phyloP scores from a whole-genome alignment of 2,797 vertebrate genomes.

The Australoheros facetus region DNA sequence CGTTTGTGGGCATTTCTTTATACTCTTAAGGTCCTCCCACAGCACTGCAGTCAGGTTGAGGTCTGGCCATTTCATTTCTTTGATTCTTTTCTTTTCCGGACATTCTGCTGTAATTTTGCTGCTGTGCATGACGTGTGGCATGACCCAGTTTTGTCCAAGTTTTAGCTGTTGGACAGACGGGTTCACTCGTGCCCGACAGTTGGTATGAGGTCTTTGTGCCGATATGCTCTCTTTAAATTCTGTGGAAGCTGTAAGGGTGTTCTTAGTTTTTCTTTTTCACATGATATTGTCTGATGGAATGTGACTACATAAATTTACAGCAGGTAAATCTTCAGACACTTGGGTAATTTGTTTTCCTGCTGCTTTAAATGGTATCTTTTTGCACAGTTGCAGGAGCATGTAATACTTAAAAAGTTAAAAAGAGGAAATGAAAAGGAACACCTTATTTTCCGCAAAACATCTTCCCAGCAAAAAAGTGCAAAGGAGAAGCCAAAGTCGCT shows the following conservation, averaged over 20 bases:
- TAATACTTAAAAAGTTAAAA: neutral
- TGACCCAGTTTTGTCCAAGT: neutral
- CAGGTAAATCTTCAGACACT: too few species aligned
- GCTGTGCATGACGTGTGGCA: neutral
- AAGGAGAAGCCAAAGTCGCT: neutral
- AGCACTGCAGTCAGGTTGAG: neutral
- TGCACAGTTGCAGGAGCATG: too few species aligned
- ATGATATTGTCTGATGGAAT: neutral
- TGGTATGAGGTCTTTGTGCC: neutral
- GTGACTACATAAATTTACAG: neutral
- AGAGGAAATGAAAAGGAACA: constrained; percentile 17
- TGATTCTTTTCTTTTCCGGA: neutral
- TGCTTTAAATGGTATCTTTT: neutral
- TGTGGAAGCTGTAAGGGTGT: neutral
- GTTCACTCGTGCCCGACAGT: neutral
- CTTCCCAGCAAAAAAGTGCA: neutral
- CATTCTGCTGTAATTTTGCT: neutral
- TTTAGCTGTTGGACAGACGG: neutral
- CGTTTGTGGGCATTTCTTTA: neutral
- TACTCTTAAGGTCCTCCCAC: neutral
- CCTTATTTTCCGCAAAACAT: neutral
- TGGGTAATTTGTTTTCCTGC: neutral
- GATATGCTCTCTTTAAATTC: neutral
- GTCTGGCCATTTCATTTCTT: neutral
- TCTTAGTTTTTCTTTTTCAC: too few species aligned